phyloP scores from a whole-genome alignment of 1,140 invertebrate species.

The Pemphigus obesinymphae region DNA sequence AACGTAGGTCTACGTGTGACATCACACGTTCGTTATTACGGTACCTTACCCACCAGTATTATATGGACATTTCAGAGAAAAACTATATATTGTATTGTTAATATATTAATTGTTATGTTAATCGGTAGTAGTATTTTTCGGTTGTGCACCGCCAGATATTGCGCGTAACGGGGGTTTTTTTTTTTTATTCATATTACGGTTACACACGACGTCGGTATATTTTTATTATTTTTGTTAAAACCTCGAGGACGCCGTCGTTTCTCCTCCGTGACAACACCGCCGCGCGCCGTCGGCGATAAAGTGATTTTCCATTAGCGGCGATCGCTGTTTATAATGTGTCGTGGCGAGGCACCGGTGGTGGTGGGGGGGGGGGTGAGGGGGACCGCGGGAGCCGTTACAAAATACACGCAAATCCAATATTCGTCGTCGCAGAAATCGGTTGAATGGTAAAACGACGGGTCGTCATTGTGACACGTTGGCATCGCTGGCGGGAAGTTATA shows the following conservation, averaged over 20 bases:
- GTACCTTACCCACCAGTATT: no score
- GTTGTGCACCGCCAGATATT: no score
- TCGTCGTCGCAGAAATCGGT: neutral
- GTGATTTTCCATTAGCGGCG: slow-evolving; percentile 20
- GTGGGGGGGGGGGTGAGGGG: neutral
- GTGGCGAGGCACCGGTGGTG: neutral
- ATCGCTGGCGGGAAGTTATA: neutral
- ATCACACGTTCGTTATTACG: no score
- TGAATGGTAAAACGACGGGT: slow-evolving; percentile 10
- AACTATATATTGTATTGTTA: no score
- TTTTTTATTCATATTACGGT: no score
- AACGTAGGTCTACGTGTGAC: no score
- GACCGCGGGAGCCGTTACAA: neutral
- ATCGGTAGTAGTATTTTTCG: no score
- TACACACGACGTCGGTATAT: no score
- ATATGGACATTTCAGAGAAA: no score
- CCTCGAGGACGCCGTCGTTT: neutral
- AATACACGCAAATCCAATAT: slow-evolving; percentile 20
- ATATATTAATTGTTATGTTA: no score
- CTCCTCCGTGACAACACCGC: neutral
- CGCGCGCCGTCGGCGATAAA: neutral
- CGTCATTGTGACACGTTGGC: neutral
- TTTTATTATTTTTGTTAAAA: neutral
- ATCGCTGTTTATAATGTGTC: neutral
- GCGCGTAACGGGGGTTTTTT: no score